phyloP scores from a whole-genome alignment of 2,113 vertebrate genomes.

The Centropus unirufus region DNA sequence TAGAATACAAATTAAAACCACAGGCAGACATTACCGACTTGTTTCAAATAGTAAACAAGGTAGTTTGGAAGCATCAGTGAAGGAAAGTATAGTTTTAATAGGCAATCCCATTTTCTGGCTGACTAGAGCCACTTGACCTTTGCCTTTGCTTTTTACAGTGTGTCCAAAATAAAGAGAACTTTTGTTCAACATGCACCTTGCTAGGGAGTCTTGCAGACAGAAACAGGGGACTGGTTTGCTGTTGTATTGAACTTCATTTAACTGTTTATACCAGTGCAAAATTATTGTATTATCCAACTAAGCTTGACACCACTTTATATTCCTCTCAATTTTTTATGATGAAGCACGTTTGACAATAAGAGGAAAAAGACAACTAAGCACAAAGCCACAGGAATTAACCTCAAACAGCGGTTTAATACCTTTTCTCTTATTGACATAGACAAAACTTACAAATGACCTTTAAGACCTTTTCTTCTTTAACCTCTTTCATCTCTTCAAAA shows the following conservation, averaged over 20 bases:
- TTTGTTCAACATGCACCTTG: not conserved
- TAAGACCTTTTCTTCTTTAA: not conserved
- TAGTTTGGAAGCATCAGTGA: not conserved
- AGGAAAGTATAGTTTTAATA: not conserved
- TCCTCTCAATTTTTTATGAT: not conserved
- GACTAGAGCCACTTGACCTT: not conserved
- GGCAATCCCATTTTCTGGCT: not conserved
- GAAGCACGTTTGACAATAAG: not conserved
- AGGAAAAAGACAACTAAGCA: not conserved
- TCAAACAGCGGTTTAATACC: not conserved
- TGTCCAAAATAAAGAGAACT: not conserved
- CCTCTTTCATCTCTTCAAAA: not conserved
- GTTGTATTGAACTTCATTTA: not conserved
- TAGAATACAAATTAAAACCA: not conserved
- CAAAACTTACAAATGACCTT: not conserved
- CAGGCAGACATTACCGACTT: not conserved
- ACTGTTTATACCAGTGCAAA: not conserved
- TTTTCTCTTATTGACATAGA: not conserved
- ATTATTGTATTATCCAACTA: not conserved
- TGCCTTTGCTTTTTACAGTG: not conserved
- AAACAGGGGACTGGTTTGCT: not conserved
- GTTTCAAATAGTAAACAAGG: not conserved
- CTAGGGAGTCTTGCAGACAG: not conserved
- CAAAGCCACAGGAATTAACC: not conserved
- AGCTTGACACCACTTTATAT: not conserved